These are phyloP conservation scores for Prunella strophiata DNA, from an alignment of 2,797 vertebrate genomes.

Conservation along the genomic window DNA sequence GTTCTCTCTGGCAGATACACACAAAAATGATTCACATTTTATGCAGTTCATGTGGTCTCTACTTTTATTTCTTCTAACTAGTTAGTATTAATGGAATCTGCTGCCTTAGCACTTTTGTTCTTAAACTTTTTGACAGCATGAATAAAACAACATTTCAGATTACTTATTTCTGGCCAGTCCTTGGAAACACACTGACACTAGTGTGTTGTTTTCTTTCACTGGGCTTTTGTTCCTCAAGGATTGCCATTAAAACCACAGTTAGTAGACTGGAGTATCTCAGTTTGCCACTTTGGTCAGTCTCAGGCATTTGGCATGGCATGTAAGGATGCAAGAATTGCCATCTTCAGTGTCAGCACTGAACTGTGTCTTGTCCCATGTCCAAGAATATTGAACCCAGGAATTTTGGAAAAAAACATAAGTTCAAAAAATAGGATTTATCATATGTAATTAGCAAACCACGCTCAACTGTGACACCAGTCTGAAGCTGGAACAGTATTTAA, in stretches of 20 bases:
- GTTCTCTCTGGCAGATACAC: background rate
- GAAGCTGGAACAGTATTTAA: background rate
- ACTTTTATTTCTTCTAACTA: background rate
- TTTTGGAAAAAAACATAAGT: background rate
- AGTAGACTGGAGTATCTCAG: background rate
- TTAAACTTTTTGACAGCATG: background rate
- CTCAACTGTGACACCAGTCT: background rate
- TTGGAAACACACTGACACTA: conserved; percentile 2
- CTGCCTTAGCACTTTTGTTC: conserved; percentile 1
- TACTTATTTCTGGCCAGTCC: background rate
- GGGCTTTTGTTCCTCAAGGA: background rate
- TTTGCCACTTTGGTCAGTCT: background rate
- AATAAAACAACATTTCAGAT: background rate
- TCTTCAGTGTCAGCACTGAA: background rate
- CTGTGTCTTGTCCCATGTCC: background rate
- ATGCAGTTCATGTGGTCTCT: background rate
- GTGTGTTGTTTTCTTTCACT: conserved; percentile 6
- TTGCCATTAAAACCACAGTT: conserved; percentile 10
- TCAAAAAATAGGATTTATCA: background rate
- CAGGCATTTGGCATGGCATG: background rate
- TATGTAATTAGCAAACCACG: background rate
- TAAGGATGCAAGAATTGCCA: background rate
- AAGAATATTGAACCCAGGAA: background rate
- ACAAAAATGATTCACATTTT: background rate
- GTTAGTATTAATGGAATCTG: conserved; percentile 20